Base-by-base conservation (phyloP, 2,888 invertebrate genomes). In the Pristionchus maxplancki region DNA sequence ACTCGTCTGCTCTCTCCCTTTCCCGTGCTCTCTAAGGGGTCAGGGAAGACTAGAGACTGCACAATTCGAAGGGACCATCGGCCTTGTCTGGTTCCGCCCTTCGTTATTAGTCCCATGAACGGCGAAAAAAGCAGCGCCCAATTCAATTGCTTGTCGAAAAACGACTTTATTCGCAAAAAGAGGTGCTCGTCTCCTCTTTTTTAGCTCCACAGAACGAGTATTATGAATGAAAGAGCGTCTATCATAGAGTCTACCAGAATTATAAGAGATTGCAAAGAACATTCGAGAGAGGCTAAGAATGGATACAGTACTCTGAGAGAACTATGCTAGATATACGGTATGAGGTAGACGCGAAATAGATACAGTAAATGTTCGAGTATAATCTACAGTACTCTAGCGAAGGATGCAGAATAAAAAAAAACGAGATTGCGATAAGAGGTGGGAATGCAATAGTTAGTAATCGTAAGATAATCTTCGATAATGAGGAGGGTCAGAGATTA, bases 71-170 rank as follows among this genome's bases (percentile, higher is more conserved):
- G 71, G 15, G 71, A 34, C 37, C 40, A 8, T 13, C 74, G 78
- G 44, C 78, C 78, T 78, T 78, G 78, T 78, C 78, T 78, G 48
- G 78, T 78, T 78, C 78, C 34, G n/a, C n/a, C n/a, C 24, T 40
- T 28, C 78, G 28, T 78, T 78, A 78, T 48, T 78, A 78, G 78
- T 78, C 78, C 44, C 78, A 78, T 44, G 44, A 74, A 74, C 40
- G 71, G 13, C n/a, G 15, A 11, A 48, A 78, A 48, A 78, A 78
- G 34, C 44, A 71, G 15, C 78, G n/a, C n/a, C n/a, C 44, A 44
- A 78, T 48, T 28, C 28, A 48, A 78, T 78, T 78, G 78, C 78
- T n/a, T 1, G 24, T 44, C 44, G 44, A 78, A 78, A 78, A 78
- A 78, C 78, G 44, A 44, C 78, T 78, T 78, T 78, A 78, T 78